These are phyloP conservation scores for Herpetotheres cachinnans DNA, from an alignment of 2,113 vertebrate genomes.

Conservation along the genomic window DNA sequence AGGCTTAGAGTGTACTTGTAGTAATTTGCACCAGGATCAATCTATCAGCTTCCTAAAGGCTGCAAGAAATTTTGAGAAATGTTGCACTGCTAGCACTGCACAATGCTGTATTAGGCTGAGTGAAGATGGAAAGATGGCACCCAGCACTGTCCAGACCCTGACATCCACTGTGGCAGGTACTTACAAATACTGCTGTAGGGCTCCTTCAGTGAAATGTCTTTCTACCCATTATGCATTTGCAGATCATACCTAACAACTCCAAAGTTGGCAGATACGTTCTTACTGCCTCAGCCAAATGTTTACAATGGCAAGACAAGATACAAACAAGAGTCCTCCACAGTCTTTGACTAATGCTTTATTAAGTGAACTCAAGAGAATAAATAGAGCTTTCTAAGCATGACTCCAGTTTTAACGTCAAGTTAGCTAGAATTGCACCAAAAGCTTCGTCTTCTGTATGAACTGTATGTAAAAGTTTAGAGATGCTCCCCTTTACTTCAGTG, in stretches of 20 bases:
- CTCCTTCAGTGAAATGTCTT: not conserved
- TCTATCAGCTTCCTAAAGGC: not conserved
- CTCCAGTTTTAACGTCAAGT: not conserved
- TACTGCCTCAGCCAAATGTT: not conserved
- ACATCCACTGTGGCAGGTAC: accelerated
- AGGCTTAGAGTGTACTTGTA: not conserved
- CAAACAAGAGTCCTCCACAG: not conserved
- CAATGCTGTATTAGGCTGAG: not conserved
- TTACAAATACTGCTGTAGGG: not conserved
- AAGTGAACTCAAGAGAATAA: not conserved
- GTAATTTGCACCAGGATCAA: not conserved
- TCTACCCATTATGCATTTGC: not conserved
- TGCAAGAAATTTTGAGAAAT: not conserved
- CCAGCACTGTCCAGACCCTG: not conserved
- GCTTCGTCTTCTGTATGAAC: not conserved
- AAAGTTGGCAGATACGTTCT: not conserved
- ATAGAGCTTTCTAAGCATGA: not conserved
- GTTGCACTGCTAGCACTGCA: not conserved
- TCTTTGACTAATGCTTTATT: not conserved
- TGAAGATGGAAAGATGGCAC: not conserved
- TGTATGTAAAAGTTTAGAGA: not conserved
- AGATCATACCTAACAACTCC: not conserved
- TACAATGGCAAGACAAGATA: not conserved
- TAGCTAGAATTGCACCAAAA: accelerated
- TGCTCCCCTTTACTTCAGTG: not conserved